Evolutionary conservation across 2,797 vertebrate species (phyloP).

Genomic region (Muscicapa comitata): DNA sequence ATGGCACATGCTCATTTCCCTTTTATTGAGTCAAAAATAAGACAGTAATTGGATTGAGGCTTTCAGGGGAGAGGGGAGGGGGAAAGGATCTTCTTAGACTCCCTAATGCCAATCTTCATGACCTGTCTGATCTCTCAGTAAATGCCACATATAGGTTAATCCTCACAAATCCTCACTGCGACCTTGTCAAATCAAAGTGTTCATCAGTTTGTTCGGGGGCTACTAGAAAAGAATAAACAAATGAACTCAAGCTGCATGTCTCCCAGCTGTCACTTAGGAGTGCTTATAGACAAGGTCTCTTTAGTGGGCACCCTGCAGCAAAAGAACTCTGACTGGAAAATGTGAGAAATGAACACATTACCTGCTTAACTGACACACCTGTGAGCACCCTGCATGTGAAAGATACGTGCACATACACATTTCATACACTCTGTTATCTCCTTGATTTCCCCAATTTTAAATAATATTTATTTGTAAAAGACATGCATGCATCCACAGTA

Average conservation of each 20-base stretch:
- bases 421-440: neutral
- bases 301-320: neutral
- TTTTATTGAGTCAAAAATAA: constrained; percentile 78
- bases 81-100: constrained; percentile 68
- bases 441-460: neutral
- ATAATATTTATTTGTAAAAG: neutral
- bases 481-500: neutral
- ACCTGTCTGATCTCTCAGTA: constrained; percentile 68
- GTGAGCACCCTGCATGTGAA: neutral
- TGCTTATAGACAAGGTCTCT: neutral
- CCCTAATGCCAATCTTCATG: constrained; percentile 81
- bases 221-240: constrained; percentile 32
- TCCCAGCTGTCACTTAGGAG: neutral
- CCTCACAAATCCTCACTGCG: constrained; percentile 76
- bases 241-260: neutral
- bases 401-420: accelerated
- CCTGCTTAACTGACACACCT: neutral
- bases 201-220: constrained; percentile 29
- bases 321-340: neutral
- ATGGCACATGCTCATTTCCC: neutral
- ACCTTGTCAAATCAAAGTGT: constrained; percentile 60
- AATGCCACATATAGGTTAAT: constrained; percentile 82
- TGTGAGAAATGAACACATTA: neutral
- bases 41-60: constrained; percentile 82
- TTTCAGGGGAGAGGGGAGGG: constrained; percentile 74